These are phyloP conservation scores for Henricia sp. DNA, from an alignment of 53 echinoderm and acorn worm species.

Conservation along the genomic window DNA sequence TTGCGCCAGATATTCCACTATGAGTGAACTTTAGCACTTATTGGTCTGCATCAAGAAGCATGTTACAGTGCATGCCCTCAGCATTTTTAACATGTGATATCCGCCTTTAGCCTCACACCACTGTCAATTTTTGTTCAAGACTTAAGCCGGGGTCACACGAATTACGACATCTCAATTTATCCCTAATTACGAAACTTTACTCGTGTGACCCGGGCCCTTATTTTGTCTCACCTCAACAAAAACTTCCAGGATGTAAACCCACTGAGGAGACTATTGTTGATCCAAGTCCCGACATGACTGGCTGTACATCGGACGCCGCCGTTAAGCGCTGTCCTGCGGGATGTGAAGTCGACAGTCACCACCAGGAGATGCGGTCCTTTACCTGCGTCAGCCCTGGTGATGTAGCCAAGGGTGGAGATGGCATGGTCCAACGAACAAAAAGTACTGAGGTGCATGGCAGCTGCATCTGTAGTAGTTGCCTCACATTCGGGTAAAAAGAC, in stretches of 20 bases:
- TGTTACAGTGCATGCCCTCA: no score
- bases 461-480: conserved; percentile 34
- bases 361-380: conserved; percentile 24
- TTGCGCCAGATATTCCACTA: no score
- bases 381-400: background rate
- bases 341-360: conserved; percentile 2
- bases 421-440: background rate
- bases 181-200: no score
- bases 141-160: no score
- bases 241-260: conserved; percentile 47
- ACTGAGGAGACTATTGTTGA: background rate
- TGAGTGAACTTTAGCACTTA: no score
- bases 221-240: no score
- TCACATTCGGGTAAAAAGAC: background rate
- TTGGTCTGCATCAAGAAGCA: no score
- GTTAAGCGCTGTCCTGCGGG: conserved; percentile 16
- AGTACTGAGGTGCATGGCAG: conserved; percentile 23
- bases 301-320: conserved; percentile 18
- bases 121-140: background rate
- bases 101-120: background rate
- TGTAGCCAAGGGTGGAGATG: background rate
- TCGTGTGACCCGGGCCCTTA: no score
- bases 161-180: background rate
- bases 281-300: background rate
- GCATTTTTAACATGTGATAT: no score